These are phyloP conservation scores for Oceanodroma tethys DNA, from an alignment of 2,113 vertebrate genomes.

Conservation along the genomic window DNA sequence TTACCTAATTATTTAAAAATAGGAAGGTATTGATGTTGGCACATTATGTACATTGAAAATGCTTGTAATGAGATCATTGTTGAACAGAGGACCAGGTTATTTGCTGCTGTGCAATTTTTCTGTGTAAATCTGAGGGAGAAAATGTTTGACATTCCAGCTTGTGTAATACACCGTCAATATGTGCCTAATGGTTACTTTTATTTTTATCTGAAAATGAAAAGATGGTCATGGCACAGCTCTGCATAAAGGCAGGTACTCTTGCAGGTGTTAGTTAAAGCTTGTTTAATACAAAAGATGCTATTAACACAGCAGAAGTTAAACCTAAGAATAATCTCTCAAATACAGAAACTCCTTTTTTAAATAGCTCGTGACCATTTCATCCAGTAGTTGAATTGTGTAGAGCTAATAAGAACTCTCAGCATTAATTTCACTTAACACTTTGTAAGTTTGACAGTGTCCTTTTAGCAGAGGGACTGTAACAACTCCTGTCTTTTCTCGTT, in stretches of 20 bases:
- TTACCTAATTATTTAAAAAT: conserved; percentile 78
- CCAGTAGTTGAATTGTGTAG: background rate
- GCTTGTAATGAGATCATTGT: conserved; percentile 65
- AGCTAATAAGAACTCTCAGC: background rate
- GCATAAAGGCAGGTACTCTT: conserved; percentile 3
- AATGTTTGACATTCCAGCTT: conserved; percentile 55
- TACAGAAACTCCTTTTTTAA: background rate
- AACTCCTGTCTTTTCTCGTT: background rate
- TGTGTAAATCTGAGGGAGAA: conserved; percentile 65
- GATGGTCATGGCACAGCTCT: conserved; percentile 13
- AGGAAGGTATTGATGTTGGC: conserved; percentile 68
- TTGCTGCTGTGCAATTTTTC: conserved; percentile 75
- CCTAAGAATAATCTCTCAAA: background rate
- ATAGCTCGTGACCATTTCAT: background rate
- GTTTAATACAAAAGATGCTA: background rate
- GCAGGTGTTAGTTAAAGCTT: background rate
- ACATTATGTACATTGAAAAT: conserved; percentile 71
- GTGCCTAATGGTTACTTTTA: conserved; percentile 60
- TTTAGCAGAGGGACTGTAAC: background rate
- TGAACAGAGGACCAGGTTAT: conserved; percentile 56
- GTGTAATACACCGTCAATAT: conserved; percentile 51
- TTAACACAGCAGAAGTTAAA: background rate
- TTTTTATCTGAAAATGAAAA: conserved; percentile 21
- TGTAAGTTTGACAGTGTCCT: background rate
- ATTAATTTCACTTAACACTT: background rate